Evolutionary conservation across 2,113 vertebrate species (phyloP).

Genomic region (Chinchilla lanigera): DNA sequence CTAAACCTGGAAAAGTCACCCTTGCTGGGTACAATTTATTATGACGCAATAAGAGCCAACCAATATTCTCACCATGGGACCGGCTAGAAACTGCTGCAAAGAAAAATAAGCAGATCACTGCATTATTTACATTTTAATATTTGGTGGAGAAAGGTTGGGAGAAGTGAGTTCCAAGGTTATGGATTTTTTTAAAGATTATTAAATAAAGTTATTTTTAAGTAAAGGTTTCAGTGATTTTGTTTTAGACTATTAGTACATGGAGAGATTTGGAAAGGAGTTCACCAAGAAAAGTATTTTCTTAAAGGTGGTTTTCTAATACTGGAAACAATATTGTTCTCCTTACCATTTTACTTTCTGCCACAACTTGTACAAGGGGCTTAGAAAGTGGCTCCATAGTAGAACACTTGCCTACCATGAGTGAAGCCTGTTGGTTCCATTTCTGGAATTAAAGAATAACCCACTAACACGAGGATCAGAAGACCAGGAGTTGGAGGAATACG

Average conservation of each 20-base stretch:
- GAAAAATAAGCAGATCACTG: constrained; percentile 2
- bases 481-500: background rate
- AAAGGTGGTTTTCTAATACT: background rate
- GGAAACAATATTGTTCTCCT: background rate
- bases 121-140: constrained; percentile 52
- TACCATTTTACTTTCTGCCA: background rate
- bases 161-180: constrained; percentile 64
- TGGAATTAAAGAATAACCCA: background rate
- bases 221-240: constrained; percentile 53
- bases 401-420: background rate
- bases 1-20: background rate
- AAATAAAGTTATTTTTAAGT: constrained; percentile 82
- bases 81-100: constrained; percentile 47
- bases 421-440: background rate
- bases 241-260: constrained; percentile 27
- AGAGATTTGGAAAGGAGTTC: constrained; percentile 19
- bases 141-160: background rate
- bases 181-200: constrained; percentile 60
- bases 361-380: background rate
- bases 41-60: constrained; percentile 67
- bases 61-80: background rate
- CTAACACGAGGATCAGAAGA: background rate
- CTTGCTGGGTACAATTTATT: background rate
- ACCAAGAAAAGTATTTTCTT: background rate
- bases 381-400: background rate